These are phyloP conservation scores for Parnassius glacialis DNA, from an alignment of 2,888 invertebrate genomes.

Conservation along the genomic window DNA sequence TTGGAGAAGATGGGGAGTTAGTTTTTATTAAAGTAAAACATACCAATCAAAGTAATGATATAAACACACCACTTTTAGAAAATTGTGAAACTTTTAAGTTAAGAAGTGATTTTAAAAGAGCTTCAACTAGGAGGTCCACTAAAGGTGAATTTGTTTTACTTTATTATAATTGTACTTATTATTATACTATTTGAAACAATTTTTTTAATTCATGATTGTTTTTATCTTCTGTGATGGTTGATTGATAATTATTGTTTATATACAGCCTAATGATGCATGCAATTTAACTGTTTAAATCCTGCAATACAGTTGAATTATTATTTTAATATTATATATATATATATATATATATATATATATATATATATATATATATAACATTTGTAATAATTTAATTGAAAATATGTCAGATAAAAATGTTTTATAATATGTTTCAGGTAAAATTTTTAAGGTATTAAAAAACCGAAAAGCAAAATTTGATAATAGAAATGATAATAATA, in stretches of 20 bases:
- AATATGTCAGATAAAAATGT: background rate
- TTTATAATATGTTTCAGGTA: conserved; percentile 47
- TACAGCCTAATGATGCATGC: no score
- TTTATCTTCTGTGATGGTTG: no score
- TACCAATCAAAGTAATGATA: conserved; percentile 36
- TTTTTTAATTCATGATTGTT: no score
- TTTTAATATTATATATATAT: no score
- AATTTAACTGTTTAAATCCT: no score
- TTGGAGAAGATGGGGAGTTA: conserved; percentile 84
- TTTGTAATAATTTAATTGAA: no score
- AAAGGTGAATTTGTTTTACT: conserved; percentile 51
- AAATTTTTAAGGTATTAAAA: conserved; percentile 68
- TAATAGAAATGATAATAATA: conserved; percentile 40
- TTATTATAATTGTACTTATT: background rate
- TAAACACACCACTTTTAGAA: conserved; percentile 59
- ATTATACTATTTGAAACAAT: no score
- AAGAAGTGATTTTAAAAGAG: conserved; percentile 69
- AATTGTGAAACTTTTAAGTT: conserved; percentile 69
- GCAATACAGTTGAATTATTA: no score
- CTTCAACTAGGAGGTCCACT: conserved; percentile 65
- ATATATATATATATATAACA: no score
- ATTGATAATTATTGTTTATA: no score
- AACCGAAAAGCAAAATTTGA: conserved; percentile 52
- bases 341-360: no score
- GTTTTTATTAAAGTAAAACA: conserved; percentile 83